Evolutionary conservation across 2,888 invertebrate genomes (phyloP), one percentile per base, ranked within the genome.

Genomic region (Pemphredon lugubris): DNA sequence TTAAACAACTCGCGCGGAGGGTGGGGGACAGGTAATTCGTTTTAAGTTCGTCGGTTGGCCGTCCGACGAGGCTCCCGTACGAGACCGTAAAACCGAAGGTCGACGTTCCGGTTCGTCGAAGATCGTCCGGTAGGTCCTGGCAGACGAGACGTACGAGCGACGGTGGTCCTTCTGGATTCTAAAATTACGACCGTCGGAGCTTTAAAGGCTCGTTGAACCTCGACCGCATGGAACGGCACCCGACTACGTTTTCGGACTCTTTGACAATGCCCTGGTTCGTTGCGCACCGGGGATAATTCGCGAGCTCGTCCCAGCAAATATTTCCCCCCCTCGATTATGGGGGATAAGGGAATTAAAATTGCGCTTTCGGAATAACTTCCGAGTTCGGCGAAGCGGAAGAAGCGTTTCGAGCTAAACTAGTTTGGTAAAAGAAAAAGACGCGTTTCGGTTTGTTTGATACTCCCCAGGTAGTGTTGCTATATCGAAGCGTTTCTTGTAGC

Each of bases 191-290:
- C 47, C 44, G 23, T 54, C 57, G 13, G 32, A 39, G 45, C 55
- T 60, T n/a, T 69, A 53, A 69, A 73, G 47, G 64, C 45, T 76
- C 61, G 51, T 70, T 67, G 57, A 73, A 67, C 59, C 47, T 51
- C 61, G 61, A 42, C 58, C 42, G 58, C 42, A 42, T 30, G 32
- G 34, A 54, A 57, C 55, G 26, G 30, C n/a, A n/a, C n/a, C n/a
- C 32, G 21, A 32, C 20, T 30, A 16, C 14, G 47, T 47, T 57
- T 57, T 45, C 45, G 7, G 40, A 51, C 23, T 40, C 4, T 26
- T 26, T 7, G 7, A 26, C 26, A 26, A 26, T 26, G 26, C 26
- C 26, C 4, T n/a, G n/a, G n/a, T n/a, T n/a, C n/a, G n/a, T n/a
- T n/a, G n/a, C n/a, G n/a, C n/a, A n/a, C n/a, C n/a, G n/a, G n/a